Conservation (phyloP, 2,113 vertebrate species). For the Zapornia atra region DNA sequence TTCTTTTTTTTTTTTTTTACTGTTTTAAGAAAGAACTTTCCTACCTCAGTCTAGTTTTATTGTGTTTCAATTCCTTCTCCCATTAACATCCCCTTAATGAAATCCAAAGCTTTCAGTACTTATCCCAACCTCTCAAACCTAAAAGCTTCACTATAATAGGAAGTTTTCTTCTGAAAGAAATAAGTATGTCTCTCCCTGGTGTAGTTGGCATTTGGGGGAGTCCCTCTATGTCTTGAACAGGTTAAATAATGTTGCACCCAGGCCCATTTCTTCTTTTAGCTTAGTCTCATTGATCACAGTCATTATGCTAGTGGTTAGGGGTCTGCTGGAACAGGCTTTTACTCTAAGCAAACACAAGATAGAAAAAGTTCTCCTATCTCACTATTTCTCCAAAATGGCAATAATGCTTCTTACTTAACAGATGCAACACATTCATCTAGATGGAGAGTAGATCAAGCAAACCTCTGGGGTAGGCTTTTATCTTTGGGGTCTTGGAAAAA, state of each 20-base stretch:
- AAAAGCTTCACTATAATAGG: not conserved
- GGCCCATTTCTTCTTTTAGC: not conserved
- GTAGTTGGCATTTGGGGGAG: not conserved
- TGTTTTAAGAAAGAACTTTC: not conserved
- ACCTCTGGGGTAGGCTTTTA: not conserved
- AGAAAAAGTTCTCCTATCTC: not conserved
- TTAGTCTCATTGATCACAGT: not conserved
- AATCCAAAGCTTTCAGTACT: not conserved
- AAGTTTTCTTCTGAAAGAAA: not conserved
- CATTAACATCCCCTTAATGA: not conserved
- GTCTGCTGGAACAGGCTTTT: not conserved
- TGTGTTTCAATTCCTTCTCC: not conserved
- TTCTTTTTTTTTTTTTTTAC: not conserved
- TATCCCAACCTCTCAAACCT: not conserved
- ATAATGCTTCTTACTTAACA: conserved; percentile 1
- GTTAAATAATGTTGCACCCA: not conserved
- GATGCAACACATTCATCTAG: not conserved
- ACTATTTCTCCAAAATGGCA: not conserved
- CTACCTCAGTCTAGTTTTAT: not conserved
- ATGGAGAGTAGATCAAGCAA: not conserved
- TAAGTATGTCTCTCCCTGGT: not conserved
- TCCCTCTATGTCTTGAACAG: not conserved
- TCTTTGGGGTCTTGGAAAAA: not conserved
- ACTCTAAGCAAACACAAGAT: not conserved
- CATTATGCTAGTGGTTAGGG: not conserved